Base-by-base conservation (phyloP, 1,140 invertebrate genomes). In the Cephus cinctus region DNA sequence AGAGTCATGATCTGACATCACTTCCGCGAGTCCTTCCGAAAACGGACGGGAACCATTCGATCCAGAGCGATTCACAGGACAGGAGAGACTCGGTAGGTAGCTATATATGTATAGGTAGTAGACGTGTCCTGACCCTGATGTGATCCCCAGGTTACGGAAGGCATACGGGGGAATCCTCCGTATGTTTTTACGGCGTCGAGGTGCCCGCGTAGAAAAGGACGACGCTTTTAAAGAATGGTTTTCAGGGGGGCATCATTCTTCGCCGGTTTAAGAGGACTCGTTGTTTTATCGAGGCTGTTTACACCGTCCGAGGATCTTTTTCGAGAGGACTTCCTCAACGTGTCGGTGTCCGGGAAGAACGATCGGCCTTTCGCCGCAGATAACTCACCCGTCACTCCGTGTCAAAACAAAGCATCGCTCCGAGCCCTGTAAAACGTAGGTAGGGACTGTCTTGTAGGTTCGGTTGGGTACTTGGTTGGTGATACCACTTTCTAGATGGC, bases 191-290 rank as follows among this genome's bases (percentile, higher is more conserved):
- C 49, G 21, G 59, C 54, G 52, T 57, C n/a, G 51, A 50, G 52
- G 25, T 47, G 60, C 50, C 55, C 43, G 48, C 44, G 54, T 54
- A 32, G 31, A 50, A 59, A 46, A 50, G 42, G 57, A 50, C 51
- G 55, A 27, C 25, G 65, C 52, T 59, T 59, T 55, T 72, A 60
- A 71, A 68, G 63, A 71, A 72, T 71, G 68, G 68, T 65, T 69
- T 67, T 63, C 62, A 55, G 60, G 54, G 59, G 57, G 59, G 62
- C 63, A 65, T 71, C 63, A 71, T 63, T 71, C 68, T 69, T 69
- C 59, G 57, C 61, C 46, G 52, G 56, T 62, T 63, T 59, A 58
- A 59, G 54, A 38, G 34, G 43, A 62, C 47, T 65, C 53, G 61
- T 66, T 56, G 53, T 63, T 69, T 67, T 62, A 61, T 56, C 59